These are phyloP conservation scores for Torymus auratus DNA, from an alignment of 2,888 invertebrate species.

Conservation along the genomic window DNA sequence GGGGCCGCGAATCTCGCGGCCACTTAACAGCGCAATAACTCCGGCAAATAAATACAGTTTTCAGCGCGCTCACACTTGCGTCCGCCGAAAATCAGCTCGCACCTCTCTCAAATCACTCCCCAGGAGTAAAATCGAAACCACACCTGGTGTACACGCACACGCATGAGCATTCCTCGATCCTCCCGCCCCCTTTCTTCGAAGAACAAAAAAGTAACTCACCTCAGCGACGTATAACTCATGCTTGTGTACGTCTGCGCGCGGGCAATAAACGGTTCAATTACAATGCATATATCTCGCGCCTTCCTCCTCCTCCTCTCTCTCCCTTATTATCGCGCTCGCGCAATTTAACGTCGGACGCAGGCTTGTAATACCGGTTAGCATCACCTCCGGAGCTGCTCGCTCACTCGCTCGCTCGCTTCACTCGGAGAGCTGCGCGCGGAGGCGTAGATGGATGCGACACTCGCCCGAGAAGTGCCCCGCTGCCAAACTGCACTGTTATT, in stretches of 20 bases:
- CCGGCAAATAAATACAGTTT: neutral
- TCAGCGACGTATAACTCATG: no score
- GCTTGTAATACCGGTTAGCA: constrained; percentile 50
- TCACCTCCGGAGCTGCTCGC: constrained; percentile 30
- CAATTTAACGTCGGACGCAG: constrained; percentile 31
- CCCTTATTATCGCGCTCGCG: neutral
- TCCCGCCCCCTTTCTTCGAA: no score
- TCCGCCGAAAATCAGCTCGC: no score
- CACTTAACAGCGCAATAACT: neutral
- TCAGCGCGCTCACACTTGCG: neutral
- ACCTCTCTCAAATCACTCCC: no score
- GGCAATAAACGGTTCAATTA: constrained; percentile 52
- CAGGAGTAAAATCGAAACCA: no score
- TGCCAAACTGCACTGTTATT: constrained; percentile 51
- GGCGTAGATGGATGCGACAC: constrained; percentile 54
- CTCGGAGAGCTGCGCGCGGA: neutral
- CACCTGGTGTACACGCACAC: no score
- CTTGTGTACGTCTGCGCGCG: no score
- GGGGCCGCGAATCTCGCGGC: no score
- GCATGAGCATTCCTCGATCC: no score
- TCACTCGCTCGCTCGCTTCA: neutral
- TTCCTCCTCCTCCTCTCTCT: neutral
- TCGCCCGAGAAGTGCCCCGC: constrained; percentile 4
- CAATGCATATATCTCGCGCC: constrained; percentile 11
- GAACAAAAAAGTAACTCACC: no score